Evolutionary conservation across 2,888 invertebrate genomes (phyloP).

Genomic region (Quadroppia sp.): DNA sequence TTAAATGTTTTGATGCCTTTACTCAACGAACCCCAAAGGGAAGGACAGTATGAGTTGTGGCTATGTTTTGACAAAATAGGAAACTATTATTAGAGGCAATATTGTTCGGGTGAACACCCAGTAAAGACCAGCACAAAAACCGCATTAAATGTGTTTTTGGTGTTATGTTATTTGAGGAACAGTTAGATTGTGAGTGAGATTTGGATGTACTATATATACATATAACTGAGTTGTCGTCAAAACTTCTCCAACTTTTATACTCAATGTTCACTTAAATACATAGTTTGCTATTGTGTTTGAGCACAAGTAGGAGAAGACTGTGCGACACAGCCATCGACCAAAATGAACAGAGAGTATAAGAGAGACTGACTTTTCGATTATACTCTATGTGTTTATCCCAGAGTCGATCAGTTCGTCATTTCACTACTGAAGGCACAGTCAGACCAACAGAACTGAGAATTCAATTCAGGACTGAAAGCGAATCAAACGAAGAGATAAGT

Average conservation of each 20-base stretch:
- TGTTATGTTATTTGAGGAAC: background rate
- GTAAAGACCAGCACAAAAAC: background rate
- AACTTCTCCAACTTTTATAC: background rate
- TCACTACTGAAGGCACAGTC: constrained; percentile 8
- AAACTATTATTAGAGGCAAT: constrained; percentile 17
- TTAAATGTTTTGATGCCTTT: too few relatives aligned
- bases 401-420: constrained; percentile 21
- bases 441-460: constrained; percentile 4
- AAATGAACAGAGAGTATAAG: background rate
- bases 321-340: background rate
- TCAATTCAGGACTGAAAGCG: constrained; percentile 15
- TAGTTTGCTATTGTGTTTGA: constrained; percentile 1
- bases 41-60: background rate
- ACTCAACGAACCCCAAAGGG: background rate
- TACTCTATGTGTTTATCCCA: constrained; percentile 10
- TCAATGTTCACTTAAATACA: background rate
- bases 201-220: background rate
- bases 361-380: constrained; percentile 23
- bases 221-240: background rate
- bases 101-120: constrained; percentile 18
- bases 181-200: constrained; percentile 2
- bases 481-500: constrained; percentile 9
- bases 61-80: background rate
- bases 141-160: constrained; percentile 24
- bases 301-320: background rate